A percentile compares a stretch with the other conserved stretches of the same genome.
Evolutionary conservation across 2,113 vertebrate species (phyloP).

Genomic region (Maylandia zebra): DNA sequence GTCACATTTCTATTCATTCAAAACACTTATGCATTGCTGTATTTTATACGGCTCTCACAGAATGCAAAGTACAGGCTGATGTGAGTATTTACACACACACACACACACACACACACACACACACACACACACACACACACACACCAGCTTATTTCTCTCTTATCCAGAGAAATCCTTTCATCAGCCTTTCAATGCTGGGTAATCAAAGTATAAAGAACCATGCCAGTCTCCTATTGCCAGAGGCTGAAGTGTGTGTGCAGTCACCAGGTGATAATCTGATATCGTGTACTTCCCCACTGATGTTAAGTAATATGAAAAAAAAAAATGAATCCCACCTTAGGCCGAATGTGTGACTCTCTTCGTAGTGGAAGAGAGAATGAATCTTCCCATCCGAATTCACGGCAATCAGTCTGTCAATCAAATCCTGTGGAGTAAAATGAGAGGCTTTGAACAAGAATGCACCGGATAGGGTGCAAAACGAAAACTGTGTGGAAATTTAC

Average conservation of each 20-base stretch:
- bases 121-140: too few relatives aligned
- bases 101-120: too few relatives aligned
- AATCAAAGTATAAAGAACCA: slow-evolving; percentile 49
- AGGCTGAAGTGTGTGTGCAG: not conserved
- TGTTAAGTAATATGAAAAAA: slow-evolving; percentile 1
- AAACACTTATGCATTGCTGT: too few relatives aligned
- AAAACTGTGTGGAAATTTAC: not conserved
- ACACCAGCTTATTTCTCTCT: not conserved
- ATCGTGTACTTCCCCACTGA: not conserved
- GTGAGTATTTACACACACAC: too few relatives aligned
- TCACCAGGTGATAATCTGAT: slow-evolving; percentile 38
- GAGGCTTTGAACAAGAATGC: not conserved
- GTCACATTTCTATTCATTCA: too few relatives aligned
- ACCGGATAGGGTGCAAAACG: not conserved
- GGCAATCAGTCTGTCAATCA: slow-evolving; percentile 89
- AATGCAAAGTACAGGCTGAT: too few relatives aligned
- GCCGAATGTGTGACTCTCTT: slow-evolving; percentile 92
- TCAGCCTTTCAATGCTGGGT: slow-evolving; percentile 36
- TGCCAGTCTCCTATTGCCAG: slow-evolving; percentile 33
- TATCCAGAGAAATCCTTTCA: slow-evolving; percentile 47
- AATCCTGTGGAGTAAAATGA: slow-evolving; percentile 72
- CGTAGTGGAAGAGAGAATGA: slow-evolving; percentile 89
- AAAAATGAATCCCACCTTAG: slow-evolving; percentile 80
- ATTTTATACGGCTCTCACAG: too few relatives aligned
- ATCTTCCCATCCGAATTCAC: slow-evolving; percentile 92